A percentile compares a stretch with the other conserved stretches of the same genome.
Conservation (phyloP, 2,888 invertebrate genomes). For the Rugalucina vietnamica region DNA sequence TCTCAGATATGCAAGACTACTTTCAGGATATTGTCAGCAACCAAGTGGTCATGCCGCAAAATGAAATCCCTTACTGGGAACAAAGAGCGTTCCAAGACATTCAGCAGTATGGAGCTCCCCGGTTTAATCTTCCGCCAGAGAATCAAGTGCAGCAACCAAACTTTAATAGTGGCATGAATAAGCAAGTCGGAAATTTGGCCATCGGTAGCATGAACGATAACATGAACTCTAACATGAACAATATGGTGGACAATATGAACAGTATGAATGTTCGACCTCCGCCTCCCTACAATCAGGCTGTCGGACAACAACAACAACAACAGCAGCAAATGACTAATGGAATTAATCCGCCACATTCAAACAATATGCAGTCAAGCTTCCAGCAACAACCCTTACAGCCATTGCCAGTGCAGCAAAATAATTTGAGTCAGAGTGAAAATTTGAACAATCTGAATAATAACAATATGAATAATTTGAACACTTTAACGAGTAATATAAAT, state of each 20-base stretch:
- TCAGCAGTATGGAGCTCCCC: constrained; percentile 60
- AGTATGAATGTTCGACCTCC: constrained; percentile 73
- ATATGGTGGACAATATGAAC: constrained; percentile 37
- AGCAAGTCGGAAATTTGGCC: constrained; percentile 38
- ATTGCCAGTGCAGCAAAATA: constrained; percentile 40
- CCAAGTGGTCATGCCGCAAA: constrained; percentile 78
- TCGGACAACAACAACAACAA: constrained; percentile 65
- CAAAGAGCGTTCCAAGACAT: constrained; percentile 70
- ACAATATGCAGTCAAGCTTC: constrained; percentile 37
- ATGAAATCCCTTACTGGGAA: constrained; percentile 77
- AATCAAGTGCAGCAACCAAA: constrained; percentile 59
- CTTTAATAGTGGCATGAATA: constrained; percentile 50
- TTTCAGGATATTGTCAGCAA: constrained; percentile 77
- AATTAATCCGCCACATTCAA: constrained; percentile 35
- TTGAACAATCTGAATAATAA: constrained; percentile 68
- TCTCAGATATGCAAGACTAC: constrained; percentile 69
- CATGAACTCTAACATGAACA: constrained; percentile 43
- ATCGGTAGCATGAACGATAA: constrained; percentile 44
- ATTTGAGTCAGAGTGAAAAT: constrained; percentile 61
- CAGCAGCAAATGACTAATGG: constrained; percentile 38
- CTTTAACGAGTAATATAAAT: constrained; percentile 58
- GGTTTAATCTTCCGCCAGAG: constrained; percentile 58
- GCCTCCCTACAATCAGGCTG: constrained; percentile 77
- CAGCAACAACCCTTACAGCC: constrained; percentile 36
- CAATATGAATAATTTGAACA: constrained; percentile 63